Conservation (phyloP, 35 echinoderm and acorn worm genomes). For the Ophiothrix spiculata region DNA sequence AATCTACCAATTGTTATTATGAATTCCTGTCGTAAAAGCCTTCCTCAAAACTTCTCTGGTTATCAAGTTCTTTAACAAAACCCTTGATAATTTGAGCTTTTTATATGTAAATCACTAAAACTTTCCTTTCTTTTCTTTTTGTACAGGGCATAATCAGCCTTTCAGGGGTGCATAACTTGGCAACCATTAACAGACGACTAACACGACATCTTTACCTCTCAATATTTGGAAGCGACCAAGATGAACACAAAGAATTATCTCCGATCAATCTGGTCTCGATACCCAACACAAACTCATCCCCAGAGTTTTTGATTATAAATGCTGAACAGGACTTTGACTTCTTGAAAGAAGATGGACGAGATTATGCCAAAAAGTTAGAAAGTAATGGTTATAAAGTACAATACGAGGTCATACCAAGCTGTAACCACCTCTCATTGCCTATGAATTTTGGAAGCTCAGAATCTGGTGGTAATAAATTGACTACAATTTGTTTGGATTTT, state of each 20-base stretch:
- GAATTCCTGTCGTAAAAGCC: no score
- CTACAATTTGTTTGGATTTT: no score
- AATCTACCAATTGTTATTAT: no score
- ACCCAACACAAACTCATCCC: background rate
- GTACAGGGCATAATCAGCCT: slow-evolving; percentile 38
- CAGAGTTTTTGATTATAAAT: slow-evolving; percentile 18
- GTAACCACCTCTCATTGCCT: background rate
- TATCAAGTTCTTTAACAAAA: background rate
- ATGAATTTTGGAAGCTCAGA: background rate
- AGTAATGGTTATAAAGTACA: background rate
- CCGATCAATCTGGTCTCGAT: background rate
- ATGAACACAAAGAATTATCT: background rate
- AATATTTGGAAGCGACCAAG: slow-evolving; percentile 8
- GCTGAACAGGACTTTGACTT: slow-evolving; percentile 13
- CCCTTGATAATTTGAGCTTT: background rate
- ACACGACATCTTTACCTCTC: background rate
- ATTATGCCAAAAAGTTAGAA: background rate
- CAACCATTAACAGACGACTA: background rate
- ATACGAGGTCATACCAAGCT: background rate
- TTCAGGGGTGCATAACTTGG: slow-evolving; percentile 26
- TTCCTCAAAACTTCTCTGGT: no score
- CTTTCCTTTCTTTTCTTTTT: background rate
- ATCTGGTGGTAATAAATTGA: no score
- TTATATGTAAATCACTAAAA: background rate
- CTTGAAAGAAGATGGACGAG: background rate